Base-by-base conservation (phyloP, 2,797 vertebrate genomes). In the Podarcis lilfordi region DNA sequence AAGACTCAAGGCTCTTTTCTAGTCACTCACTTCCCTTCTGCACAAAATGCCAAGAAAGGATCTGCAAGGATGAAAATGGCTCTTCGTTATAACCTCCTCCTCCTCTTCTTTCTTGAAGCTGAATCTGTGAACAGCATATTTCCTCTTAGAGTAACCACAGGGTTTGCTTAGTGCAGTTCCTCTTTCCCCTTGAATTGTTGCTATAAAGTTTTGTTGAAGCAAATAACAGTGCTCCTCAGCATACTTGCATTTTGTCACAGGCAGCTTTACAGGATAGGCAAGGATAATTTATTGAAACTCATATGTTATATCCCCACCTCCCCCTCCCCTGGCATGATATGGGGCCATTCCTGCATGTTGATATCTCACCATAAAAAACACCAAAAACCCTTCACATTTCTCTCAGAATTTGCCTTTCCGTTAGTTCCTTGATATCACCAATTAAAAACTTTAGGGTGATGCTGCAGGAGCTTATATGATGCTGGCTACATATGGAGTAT, bases 81-180 rank as follows among this genome's bases (percentile, higher is more conserved):
- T 71, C 6, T 79, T 64, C 19, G 10, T 32, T 19, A 15, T 29
- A 23, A 79, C 7, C 35, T 29, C 43, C 75, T 35, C 43, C 43
- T 3, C 2, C 69, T 77, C 50, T 68, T 50, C 40, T 64, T 37
- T 64, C 66, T 85, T 74, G 43, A 80, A 66, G 75, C 27, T 40
- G 75, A 64, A 81, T 79, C 45, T 72, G 35, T 79, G 50, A 35
- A 35, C 71, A 55, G 19, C n/a, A 35, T 50, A 87, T 64, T 87
- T 87, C 68, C 82, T 50, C 40, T 72, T 50, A 79, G 50, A 3
- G 50, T 64, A 84, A 84, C 85, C 85, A 68, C 40, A 45, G 66
- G 23, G 37, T 23, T 80, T 21, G 68, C 19, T 75, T 74, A 17
- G 69, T 17, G 6, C 25, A n/a, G 50, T 84, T 88, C 59, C 68